Base-by-base conservation (phyloP, 1,140 invertebrate species). In the Bombus confusus region DNA sequence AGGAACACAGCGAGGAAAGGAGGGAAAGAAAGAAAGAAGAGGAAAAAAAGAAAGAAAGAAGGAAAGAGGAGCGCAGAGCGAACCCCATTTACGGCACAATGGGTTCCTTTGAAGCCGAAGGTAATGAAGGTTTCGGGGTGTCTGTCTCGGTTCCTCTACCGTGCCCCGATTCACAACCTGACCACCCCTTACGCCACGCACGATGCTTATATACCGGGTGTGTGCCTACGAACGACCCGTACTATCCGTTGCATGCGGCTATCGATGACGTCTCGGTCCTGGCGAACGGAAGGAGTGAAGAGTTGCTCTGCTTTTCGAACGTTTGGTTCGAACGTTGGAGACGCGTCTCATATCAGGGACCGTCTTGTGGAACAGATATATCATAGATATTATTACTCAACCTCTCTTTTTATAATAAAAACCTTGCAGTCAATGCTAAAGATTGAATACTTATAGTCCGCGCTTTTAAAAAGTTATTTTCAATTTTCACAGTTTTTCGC, bases 71-170 rank as follows among this genome's bases (percentile, higher is more conserved):
- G 81, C 80, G 85, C 83, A 73, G 83, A 85, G 87, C 88, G 80
- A 89, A 92, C 92, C 90, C 92, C 87, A 92, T 93, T 93, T 91
- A 92, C 82, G 85, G 90, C 85, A 93, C 92, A 93, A 93, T 93
- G 88, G 91, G 88, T 88, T 92, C 87, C 89, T 92, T 91, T 91
- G 86, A 91, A 90, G 89, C 91, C 81, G 86, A 87, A 90, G 88
- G 91, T 91, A 93, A 93, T 92, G 92, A 92, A 92, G 88, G 91
- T 92, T 91, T 93, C 85, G 87, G 88, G 91, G 87, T 92, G 92
- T 92, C 88, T 86, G 90, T 90, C 87, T 90, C 89, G 85, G 87
- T 87, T 79, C 76, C 82, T 90, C 87, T 85, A 69, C 66, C 72
- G 88, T 78, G 88, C 79, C 77, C 88, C 75, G 88, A 90, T 90